Evolutionary conservation across 2,888 invertebrate species (phyloP), one percentile per base, ranked within the genome.

Genomic region (Rhamphomyia laevipes): DNA sequence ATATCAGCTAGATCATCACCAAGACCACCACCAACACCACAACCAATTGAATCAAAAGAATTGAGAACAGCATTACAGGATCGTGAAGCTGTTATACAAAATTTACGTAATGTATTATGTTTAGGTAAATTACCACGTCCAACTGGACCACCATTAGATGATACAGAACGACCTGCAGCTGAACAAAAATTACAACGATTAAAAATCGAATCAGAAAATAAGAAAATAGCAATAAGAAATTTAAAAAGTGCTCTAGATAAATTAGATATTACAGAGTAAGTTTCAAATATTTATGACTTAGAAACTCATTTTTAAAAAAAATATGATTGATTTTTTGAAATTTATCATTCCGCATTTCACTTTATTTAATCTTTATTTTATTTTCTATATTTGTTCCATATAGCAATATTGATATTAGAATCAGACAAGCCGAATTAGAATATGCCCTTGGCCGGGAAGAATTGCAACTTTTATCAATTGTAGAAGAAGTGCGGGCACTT

Each of bases 401-500:
- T 68, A 90, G 90, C 61, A 90, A 90, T 68, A 91, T 91, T 51
- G 91, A 92, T 68, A 83, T 85, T 43, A 77, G 90, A 57, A 91
- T 92, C 64, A 84, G 89, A 62, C 90, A 91, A 64, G 92, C 92
- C 0, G 92, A 92, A 70, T 71, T 91, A 58, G 91, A 91, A 65
- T 91, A 90, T 68, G 84, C 89, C 65, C 72, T 90, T 56, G 91
- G 91, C 1, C 77, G 90, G 43, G 91, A 92, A 70, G 92, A 92
- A 70, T 72, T 91, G 56, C 89, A 90, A 70, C 75, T 91, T 62
- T 72, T 90, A 56, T 86, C 88, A 43, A 75, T 91, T 58, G 77
- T 86, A 55, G 90, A 91, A 72, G 90, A 91, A 71, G 83, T 82
- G 49, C 77, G 88, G 49, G 82, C 86, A 45, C 75, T 91, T 17